phyloP scores from a whole-genome alignment of 2,888 invertebrate genomes.

The Therioaphis trifolii region DNA sequence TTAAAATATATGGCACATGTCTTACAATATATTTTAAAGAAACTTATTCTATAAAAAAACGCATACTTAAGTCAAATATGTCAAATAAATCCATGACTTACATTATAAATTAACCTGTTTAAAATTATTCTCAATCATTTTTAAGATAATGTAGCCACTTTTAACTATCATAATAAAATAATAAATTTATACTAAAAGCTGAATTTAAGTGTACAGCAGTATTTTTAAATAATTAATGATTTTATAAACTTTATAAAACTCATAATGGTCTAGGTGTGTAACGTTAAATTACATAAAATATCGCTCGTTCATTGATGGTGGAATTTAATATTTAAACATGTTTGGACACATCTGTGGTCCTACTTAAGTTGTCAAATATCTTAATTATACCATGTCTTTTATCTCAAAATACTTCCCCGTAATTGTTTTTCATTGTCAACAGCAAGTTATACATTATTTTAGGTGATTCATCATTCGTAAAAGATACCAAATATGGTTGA shows the following conservation, averaged over 20 bases:
- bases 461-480: slow-evolving; percentile 47
- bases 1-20: too few species aligned
- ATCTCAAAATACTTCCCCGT: slow-evolving; percentile 6
- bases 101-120: slow-evolving; percentile 15
- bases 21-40: too few species aligned
- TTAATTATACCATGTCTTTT: slow-evolving; percentile 48
- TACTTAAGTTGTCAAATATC: slow-evolving; percentile 57
- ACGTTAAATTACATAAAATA: slow-evolving; percentile 50
- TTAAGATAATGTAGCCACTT: slow-evolving; percentile 29
- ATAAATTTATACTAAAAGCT: slow-evolving; percentile 31
- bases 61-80: too few species aligned
- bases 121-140: slow-evolving; percentile 44
- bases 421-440: slow-evolving; percentile 36
- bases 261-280: slow-evolving; percentile 4
- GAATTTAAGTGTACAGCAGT: slow-evolving; percentile 7
- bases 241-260: slow-evolving; percentile 58
- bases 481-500: slow-evolving; percentile 55
- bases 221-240: slow-evolving; percentile 54
- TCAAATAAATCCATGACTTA: not conserved
- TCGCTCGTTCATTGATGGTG: slow-evolving; percentile 14
- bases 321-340: slow-evolving; percentile 54
- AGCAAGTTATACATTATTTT: slow-evolving; percentile 39
- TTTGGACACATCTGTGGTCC: slow-evolving; percentile 47
- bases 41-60: too few species aligned
- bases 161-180: slow-evolving; percentile 28